Evolutionary conservation across 2,797 vertebrate species (phyloP), one percentile per base, ranked within the genome.

Genomic region (Phylloscopus collybita): DNA sequence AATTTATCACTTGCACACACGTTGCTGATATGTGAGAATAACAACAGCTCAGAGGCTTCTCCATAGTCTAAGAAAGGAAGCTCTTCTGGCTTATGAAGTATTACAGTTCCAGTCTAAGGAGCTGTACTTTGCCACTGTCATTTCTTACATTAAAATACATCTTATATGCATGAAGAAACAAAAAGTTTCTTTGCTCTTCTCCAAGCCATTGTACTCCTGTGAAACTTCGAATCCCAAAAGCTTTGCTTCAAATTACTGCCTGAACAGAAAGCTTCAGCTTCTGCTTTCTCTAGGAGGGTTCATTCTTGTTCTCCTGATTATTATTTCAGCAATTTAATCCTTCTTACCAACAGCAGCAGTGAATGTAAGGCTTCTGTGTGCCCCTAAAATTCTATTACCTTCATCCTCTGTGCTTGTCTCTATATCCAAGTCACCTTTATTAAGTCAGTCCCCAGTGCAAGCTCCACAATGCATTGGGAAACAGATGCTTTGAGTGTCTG

Each of bases 371-470:
- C 61, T 94, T 91, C 91, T 85, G 12, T 65, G 74, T 45, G 69
- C 47, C 59, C 57, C 85, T 93, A 92, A 92, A 95, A 90, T 91
- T 78, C 59, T 80, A 89, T 65, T 83, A 69, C 72, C 59, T 85
- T 82, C 67, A 82, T 89, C 61, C 57, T 88, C 74, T 78, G 54
- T 53, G 75, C 50, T 73, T 74, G 59, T 83, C 45, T 90, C 80
- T 71, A 49, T 69, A 86, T 80, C 50, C 75, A 72, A 96, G 93
- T 51, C 75, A 81, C 81, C 85, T 90, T 94, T 96, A 95, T 88
- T 90, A 90, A 78, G 72, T 59, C 86, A 88, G 30, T 83, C 69
- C 40, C 87, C 61, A 80, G 54, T 47, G 87, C 30, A 91, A 44
- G 22, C 38, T 78, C 67, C 30, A 38, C 75, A 82, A 25, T 61